A percentile compares a stretch with the other conserved stretches of the same genome.
These are phyloP conservation scores for Halcyon chelicuti DNA, from an alignment of 2,797 vertebrate genomes.

Conservation along the genomic window DNA sequence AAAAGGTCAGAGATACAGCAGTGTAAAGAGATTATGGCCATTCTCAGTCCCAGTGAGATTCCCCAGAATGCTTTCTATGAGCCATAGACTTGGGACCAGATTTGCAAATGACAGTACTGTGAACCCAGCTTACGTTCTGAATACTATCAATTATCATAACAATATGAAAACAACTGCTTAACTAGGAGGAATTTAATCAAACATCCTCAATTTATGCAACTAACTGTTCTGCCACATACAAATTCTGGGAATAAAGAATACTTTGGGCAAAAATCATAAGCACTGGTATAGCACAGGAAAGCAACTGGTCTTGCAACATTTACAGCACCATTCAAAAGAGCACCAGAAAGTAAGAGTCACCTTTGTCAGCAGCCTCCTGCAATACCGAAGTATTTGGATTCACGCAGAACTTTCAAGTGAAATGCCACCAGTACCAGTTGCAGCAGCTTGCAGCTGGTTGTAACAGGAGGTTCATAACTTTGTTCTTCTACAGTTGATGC, in stretches of 20 bases:
- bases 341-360: background rate
- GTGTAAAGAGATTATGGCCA: background rate
- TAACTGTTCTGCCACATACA: background rate
- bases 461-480: background rate
- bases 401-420: background rate
- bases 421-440: background rate
- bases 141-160: constrained; percentile 38
- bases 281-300: background rate
- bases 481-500: background rate
- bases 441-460: background rate
- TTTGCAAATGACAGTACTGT: constrained; percentile 6
- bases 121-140: constrained; percentile 25
- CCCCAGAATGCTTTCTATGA: background rate
- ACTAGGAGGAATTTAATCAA: constrained; percentile 33
- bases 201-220: background rate
- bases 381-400: background rate
- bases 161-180: constrained; percentile 10
- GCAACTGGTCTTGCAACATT: background rate
- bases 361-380: background rate
- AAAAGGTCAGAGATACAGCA: constrained; percentile 7
- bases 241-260: background rate
- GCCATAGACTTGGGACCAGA: background rate
- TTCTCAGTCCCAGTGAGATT: background rate
- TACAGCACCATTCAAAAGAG: background rate
- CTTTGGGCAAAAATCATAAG: background rate